phyloP scores from a whole-genome alignment of 2,888 invertebrate genomes.

The Ernsta delagoae region DNA sequence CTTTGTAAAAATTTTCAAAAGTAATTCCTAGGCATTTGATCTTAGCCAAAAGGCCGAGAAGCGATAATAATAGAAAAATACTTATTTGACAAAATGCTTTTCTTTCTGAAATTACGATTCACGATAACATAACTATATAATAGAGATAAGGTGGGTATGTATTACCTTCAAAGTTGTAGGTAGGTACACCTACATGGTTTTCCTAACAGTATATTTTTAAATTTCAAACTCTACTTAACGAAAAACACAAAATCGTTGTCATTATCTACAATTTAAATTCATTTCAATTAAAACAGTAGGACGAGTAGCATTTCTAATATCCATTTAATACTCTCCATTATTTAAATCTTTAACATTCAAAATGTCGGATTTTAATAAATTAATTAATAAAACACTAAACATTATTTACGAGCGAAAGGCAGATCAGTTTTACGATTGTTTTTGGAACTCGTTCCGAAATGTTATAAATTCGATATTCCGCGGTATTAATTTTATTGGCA shows the following conservation, averaged over 20 bases:
- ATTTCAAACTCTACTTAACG: too few species aligned
- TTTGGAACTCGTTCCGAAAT: constrained; percentile 1
- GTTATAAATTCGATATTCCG: constrained; percentile 3
- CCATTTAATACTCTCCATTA: neutral
- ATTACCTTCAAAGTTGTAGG: too few species aligned
- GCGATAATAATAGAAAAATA: too few species aligned
- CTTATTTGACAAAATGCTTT: too few species aligned
- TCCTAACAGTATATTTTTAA: too few species aligned
- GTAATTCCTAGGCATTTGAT: too few species aligned
- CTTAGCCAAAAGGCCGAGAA: too few species aligned
- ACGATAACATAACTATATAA: too few species aligned
- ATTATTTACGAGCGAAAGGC: constrained; percentile 30
- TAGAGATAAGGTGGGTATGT: too few species aligned
- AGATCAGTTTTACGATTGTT: constrained; percentile 20
- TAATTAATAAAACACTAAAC: constrained; percentile 19
- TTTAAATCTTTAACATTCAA: constrained; percentile 9
- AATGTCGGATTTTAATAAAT: constrained; percentile 14
- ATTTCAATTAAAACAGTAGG: neutral
- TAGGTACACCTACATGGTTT: too few species aligned
- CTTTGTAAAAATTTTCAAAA: too few species aligned
- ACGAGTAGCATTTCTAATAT: neutral
- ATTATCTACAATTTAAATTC: constrained; percentile 3
- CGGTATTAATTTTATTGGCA: neutral
- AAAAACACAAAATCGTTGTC: neutral
- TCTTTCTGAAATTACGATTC: too few species aligned